These are phyloP conservation scores for Philaenus spumarius DNA, from an alignment of 1,140 invertebrate species.

Conservation along the genomic window DNA sequence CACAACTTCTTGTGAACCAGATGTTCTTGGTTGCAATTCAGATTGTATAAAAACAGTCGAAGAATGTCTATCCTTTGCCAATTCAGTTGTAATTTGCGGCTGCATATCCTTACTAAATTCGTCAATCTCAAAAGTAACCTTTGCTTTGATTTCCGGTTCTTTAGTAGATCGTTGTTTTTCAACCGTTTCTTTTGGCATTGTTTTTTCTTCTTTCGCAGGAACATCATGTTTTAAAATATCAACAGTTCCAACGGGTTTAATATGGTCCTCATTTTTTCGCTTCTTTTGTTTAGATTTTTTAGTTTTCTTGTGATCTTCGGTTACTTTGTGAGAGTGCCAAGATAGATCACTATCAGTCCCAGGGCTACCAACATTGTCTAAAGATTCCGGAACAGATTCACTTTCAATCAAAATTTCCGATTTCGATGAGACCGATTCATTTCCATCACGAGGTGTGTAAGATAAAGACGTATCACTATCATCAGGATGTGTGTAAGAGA, in stretches of 20 bases:
- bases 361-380: too few species aligned
- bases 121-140: slow-evolving; percentile 13
- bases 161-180: neutral
- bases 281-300: neutral
- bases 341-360: neutral
- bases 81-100: slow-evolving; percentile 7
- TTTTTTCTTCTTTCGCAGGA: neutral
- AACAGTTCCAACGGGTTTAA: neutral
- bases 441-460: neutral
- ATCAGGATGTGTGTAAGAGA: slow-evolving; percentile 3
- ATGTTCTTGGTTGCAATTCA: slow-evolving; percentile 4
- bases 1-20: neutral
- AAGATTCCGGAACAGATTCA: too few species aligned
- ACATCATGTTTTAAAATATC: too few species aligned
- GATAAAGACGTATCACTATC: neutral
- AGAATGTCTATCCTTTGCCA: slow-evolving; percentile 7
- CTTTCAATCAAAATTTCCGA: too few species aligned
- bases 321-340: slow-evolving; percentile 2
- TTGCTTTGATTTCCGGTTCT: slow-evolving; percentile 9
- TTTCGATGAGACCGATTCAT: neutral
- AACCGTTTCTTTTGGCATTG: neutral
- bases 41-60: slow-evolving; percentile 13
- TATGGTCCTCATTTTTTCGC: neutral
- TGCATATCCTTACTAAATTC: neutral
- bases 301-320: neutral